Conservation (phyloP, 2,888 invertebrate genomes). For the Epistrophella euchroma region DNA sequence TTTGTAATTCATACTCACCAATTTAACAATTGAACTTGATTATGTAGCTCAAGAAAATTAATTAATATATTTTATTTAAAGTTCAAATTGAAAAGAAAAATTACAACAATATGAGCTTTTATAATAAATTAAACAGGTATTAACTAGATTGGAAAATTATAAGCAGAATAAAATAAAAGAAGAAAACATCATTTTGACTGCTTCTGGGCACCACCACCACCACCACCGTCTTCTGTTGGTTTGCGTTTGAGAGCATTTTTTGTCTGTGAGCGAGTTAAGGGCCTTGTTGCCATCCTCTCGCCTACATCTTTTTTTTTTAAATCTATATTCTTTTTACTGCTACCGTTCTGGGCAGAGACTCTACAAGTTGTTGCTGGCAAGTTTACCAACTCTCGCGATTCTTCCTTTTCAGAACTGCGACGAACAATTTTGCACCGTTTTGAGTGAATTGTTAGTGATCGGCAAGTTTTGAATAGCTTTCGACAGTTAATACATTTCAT, state of each 20-base stretch:
- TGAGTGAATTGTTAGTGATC: constrained; percentile 63
- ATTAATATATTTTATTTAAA: constrained; percentile 32
- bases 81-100: constrained; percentile 22
- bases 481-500: constrained; percentile 62
- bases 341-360: background rate
- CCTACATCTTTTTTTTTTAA: background rate
- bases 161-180: constrained; percentile 25
- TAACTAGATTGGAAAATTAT: constrained; percentile 39
- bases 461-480: constrained; percentile 62
- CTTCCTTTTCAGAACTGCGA: background rate
- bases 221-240: constrained; percentile 3
- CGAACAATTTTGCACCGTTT: constrained; percentile 40
- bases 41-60: constrained; percentile 30
- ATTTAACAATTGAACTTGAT: too few relatives aligned
- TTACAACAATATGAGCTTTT: constrained; percentile 19
- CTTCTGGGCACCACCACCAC: background rate
- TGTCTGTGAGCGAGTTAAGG: constrained; percentile 65
- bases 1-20: too few relatives aligned
- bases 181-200: constrained; percentile 3
- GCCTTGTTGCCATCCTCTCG: constrained; percentile 12
- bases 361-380: background rate
- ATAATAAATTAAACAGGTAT: constrained; percentile 17
- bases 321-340: constrained; percentile 40
- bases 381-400: background rate
- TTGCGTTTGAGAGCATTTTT: constrained; percentile 58